Conservation (phyloP, 2,113 vertebrate genomes). For the Craseonycteris thonglongyai region DNA sequence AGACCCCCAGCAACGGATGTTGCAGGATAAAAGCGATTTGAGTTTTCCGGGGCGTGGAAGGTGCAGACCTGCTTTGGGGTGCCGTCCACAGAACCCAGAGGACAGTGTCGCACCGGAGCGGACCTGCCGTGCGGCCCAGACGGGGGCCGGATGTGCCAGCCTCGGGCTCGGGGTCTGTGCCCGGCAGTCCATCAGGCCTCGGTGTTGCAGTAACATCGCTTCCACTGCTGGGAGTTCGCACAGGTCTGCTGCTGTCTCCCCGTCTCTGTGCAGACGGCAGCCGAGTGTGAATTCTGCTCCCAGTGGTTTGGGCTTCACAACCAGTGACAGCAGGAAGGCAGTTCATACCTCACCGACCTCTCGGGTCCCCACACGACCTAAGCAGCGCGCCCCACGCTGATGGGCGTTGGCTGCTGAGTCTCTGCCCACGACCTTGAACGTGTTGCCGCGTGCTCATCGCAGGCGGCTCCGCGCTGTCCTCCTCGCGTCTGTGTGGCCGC, state of each 20-base stretch:
- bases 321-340: slow-evolving; percentile 57
- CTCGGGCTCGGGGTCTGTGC: background rate
- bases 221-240: slow-evolving; percentile 46
- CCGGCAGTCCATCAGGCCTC: background rate
- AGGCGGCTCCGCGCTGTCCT: slow-evolving; percentile 36
- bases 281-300: slow-evolving; percentile 61
- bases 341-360: slow-evolving; percentile 61
- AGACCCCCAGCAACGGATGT: background rate
- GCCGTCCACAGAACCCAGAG: slow-evolving; percentile 3
- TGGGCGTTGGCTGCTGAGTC: slow-evolving; percentile 43
- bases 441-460: slow-evolving; percentile 36
- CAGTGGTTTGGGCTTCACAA: slow-evolving; percentile 68
- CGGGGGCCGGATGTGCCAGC: background rate
- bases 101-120: background rate
- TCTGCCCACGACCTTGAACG: background rate
- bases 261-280: slow-evolving; percentile 65
- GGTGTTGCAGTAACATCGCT: slow-evolving; percentile 32
- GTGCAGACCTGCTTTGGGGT: background rate
- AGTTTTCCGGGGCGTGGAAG: slow-evolving; percentile 30
- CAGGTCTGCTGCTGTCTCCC: slow-evolving; percentile 58
- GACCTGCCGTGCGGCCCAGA: background rate
- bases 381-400: slow-evolving; percentile 1
- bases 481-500: slow-evolving; percentile 26
- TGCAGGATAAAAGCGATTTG: background rate
- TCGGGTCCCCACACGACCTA: slow-evolving; percentile 43